Evolutionary conservation across 2,113 vertebrate genomes (phyloP), one percentile per base, ranked within the genome.

Genomic region (Lepisosteus oculatus): DNA sequence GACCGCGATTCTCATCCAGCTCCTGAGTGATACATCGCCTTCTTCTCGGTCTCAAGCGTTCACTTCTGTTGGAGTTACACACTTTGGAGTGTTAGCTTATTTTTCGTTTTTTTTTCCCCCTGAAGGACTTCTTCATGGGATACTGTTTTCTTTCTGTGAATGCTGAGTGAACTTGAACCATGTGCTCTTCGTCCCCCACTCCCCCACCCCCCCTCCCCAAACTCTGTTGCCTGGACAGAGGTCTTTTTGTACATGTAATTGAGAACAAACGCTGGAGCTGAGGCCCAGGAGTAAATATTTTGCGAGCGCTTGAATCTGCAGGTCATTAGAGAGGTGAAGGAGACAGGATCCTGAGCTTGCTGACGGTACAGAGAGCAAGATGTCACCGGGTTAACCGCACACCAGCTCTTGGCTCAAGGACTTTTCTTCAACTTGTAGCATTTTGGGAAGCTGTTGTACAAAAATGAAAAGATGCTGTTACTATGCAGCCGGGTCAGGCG

Each of bases 221-320:
- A 68, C 8, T 41, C 73, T 70, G 77, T 74, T 80, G 81, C 76
- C 55, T 69, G 75, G 75, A 87, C 81, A 84, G 77, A 86, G 73
- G 68, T 79, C 81, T 84, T 82, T 83, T 86, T 69, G 85, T 85
- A 12, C 3, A 72, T 73, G 76, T 93, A 88, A 88, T 77, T 94
- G 89, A 94, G 89, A 90, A 81, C 81, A 88, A 92, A 86, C 76
- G 4, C 65, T 84, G 69, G 69, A 9, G 73, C 77, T 68, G 78
- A 76, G 81, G 82, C 78, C 76, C 82, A 73, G 79, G 84, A 84
- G 81, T 80, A 78, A 85, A 73, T 57, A 11, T 41, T 51, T 17
- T 17, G 51, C 5, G n/a, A 42, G 54, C 13, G 69, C 76, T 76
- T 76, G 78, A 83, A 76, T 72, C 88, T 80, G 80, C 74, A 78